These are phyloP conservation scores for Cacoxenus indagator DNA, from an alignment of 2,888 invertebrate genomes.

Conservation along the genomic window DNA sequence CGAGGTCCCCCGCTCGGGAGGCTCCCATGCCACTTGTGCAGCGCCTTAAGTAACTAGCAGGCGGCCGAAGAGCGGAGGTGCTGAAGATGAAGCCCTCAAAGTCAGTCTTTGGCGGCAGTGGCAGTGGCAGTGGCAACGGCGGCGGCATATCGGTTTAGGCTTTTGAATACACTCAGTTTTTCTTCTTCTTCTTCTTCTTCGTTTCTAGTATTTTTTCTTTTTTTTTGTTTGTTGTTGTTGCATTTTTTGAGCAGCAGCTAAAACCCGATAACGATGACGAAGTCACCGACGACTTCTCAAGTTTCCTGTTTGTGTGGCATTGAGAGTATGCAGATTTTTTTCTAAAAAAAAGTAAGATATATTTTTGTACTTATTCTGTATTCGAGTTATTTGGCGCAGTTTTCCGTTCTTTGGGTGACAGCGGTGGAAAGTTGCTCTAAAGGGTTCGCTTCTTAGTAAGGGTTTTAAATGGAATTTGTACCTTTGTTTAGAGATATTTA, in stretches of 20 bases:
- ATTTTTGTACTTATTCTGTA: background rate
- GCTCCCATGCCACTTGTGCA: background rate
- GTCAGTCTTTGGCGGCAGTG: constrained; percentile 41
- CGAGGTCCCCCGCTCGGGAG: background rate
- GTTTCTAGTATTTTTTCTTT: background rate
- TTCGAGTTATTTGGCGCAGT: constrained; percentile 1
- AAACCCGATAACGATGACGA: constrained; percentile 17
- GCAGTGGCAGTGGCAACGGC: background rate
- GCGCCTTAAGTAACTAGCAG: constrained; percentile 7
- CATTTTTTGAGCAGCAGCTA: constrained; percentile 32
- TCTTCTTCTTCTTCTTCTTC: background rate
- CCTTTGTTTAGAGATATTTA: too few species aligned
- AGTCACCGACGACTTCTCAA: background rate
- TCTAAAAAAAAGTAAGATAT: background rate
- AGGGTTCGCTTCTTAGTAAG: too few species aligned
- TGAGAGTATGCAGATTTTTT: constrained; percentile 9
- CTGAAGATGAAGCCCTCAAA: constrained; percentile 69
- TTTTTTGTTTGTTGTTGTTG: background rate
- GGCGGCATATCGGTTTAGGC: constrained; percentile 15
- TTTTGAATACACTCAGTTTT: constrained; percentile 14
- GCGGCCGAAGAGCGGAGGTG: constrained; percentile 46
- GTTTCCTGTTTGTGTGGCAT: background rate
- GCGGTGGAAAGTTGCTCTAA: background rate
- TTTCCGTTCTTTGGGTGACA: background rate
- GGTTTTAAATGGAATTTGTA: too few species aligned